These are phyloP conservation scores for Rutilus rutilus DNA, from an alignment of 2,113 vertebrate species.

Conservation along the genomic window DNA sequence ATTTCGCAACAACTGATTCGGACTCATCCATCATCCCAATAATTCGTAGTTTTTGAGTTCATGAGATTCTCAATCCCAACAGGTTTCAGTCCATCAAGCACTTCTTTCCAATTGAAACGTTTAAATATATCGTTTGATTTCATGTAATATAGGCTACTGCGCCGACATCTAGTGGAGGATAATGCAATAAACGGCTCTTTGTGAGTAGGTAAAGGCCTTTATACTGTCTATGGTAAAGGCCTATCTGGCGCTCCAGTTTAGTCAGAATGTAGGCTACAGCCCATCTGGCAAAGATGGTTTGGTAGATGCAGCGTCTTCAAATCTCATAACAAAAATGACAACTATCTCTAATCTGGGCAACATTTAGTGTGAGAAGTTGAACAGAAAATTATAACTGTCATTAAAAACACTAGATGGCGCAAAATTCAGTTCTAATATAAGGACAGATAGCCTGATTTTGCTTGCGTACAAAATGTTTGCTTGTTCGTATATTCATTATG, in stretches of 20 bases:
- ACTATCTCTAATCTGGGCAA: neutral
- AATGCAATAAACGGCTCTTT: neutral
- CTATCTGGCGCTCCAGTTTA: neutral
- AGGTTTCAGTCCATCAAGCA: neutral
- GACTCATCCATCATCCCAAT: neutral
- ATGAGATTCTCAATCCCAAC: neutral
- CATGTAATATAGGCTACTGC: neutral
- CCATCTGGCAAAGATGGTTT: neutral
- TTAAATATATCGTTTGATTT: no score
- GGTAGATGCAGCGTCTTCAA: neutral
- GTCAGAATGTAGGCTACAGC: neutral
- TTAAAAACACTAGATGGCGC: neutral
- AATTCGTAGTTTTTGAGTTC: neutral
- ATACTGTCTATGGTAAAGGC: no score
- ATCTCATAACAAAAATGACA: neutral
- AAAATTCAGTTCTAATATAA: neutral
- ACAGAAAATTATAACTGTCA: neutral
- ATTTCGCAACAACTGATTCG: neutral
- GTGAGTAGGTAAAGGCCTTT: neutral
- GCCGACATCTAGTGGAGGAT: neutral
- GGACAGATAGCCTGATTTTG: no score
- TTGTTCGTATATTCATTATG: no score
- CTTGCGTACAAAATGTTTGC: no score
- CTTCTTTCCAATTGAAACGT: neutral
- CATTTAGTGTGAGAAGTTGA: neutral